phyloP scores from a whole-genome alignment of 1,140 invertebrate genomes.

The Apis laboriosa region DNA sequence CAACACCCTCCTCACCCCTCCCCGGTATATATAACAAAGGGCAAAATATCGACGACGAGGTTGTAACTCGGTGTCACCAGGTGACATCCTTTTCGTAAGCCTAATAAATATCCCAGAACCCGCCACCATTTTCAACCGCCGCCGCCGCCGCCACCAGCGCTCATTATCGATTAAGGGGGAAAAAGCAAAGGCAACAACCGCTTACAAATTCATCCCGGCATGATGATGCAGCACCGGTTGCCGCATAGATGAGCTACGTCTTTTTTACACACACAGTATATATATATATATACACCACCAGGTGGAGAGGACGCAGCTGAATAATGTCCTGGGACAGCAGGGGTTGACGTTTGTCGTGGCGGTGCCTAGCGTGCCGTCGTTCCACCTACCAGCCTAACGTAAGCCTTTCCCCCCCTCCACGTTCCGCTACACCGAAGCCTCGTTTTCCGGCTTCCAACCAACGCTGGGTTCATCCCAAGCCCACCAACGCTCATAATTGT shows the following conservation, averaged over 20 bases:
- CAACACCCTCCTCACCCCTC: too few relatives aligned
- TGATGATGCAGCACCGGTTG: not conserved
- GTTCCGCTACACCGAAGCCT: not conserved
- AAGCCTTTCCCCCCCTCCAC: not conserved
- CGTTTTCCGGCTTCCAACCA: slow-evolving; percentile 18
- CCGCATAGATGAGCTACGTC: not conserved
- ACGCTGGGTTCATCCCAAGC: slow-evolving; percentile 25
- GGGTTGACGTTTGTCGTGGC: slow-evolving; percentile 77
- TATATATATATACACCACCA: too few relatives aligned
- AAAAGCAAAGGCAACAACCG: not conserved
- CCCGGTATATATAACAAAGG: too few relatives aligned
- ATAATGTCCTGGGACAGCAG: slow-evolving; percentile 69
- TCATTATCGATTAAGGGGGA: not conserved
- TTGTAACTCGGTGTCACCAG: not conserved
- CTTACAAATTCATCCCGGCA: not conserved
- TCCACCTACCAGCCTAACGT: slow-evolving; percentile 16
- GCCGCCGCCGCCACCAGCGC: too few relatives aligned
- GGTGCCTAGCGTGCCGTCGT: slow-evolving; percentile 75
- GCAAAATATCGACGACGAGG: not conserved
- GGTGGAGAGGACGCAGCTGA: slow-evolving; percentile 62
- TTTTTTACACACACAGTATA: slow-evolving; percentile 18
- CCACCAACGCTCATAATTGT: slow-evolving; percentile 72
- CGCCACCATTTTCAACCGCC: not conserved
- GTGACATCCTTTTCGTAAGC: not conserved
- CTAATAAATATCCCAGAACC: not conserved